These are phyloP conservation scores for Armadillidium nasatum DNA, from an alignment of 1,140 invertebrate species.

Conservation along the genomic window DNA sequence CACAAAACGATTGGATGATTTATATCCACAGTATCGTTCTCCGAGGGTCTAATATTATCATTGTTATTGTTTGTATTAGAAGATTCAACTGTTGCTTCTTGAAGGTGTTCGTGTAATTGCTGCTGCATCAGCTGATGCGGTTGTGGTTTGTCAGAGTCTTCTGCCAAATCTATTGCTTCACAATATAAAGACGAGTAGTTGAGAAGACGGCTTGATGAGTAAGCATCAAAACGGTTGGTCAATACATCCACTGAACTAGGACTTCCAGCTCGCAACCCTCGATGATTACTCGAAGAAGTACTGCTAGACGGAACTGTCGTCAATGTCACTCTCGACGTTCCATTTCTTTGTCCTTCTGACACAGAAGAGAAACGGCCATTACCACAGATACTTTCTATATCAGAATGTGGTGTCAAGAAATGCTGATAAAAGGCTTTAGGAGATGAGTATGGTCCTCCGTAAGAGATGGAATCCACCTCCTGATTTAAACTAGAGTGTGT, in stretches of 20 bases:
- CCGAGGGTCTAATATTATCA: background rate
- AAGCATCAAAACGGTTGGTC: background rate
- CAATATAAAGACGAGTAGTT: background rate
- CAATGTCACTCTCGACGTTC: background rate
- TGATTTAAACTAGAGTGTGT: background rate
- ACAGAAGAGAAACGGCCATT: background rate
- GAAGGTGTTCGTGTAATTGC: background rate
- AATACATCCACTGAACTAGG: background rate
- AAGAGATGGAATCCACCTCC: background rate
- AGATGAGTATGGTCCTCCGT: background rate
- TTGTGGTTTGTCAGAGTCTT: background rate
- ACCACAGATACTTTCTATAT: background rate
- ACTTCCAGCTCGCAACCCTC: no score
- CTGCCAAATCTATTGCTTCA: background rate
- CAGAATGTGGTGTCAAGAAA: background rate
- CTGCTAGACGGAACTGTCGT: background rate
- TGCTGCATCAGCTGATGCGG: background rate
- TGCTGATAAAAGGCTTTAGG: conserved; percentile 1
- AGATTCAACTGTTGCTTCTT: no score
- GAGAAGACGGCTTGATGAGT: background rate
- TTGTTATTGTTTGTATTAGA: no score
- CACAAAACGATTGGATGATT: background rate
- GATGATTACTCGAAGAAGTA: background rate
- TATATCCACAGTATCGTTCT: background rate
- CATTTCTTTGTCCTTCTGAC: background rate